Evolutionary conservation across 1,140 invertebrate species (phyloP), one percentile per base, ranked within the genome.

Genomic region (Stegodyphus dumicola): DNA sequence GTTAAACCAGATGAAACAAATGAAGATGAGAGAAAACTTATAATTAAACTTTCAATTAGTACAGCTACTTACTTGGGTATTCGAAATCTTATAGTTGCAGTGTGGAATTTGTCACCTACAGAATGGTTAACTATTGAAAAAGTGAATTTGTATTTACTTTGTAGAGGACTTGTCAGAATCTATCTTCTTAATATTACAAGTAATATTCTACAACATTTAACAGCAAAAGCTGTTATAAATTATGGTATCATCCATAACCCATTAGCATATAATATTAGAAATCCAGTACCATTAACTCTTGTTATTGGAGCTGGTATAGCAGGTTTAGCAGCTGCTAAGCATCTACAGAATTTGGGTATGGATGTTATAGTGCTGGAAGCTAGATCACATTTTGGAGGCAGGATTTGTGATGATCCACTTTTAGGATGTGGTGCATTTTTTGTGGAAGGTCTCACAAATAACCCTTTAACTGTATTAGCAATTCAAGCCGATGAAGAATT

Each of bases 231-330:
- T 6, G 86, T 90, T 51, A 91, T 92, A 67, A 92, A 92, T 87
- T 89, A 89, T 86, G 92, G 92, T 17, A 86, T 92, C 15, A 70
- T 92, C 33, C 66, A 87, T 5, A 79, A 89, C 9, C 90, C 90
- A 33, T 18, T n/a, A 5, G 10, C 17, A 6, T 56, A 80, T 54
- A 75, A 56, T 7, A 33, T 53, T 66, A 60, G 51, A 76, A 67
- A n/a, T 69, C 6, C 49, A 54, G 54, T 94, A 89, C 95, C 95
- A 2, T 96, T 95, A 92, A 91, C 92, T 53, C 81, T 92, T 33
- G 88, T 92, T 5, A 88, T 92, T 71, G 92, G 92, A 53, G 91
- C 90, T 49, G 92, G 92, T 53, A 88, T 89, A 18, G 89, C 90
- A 73, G 92, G 92, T 48, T 77, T 92, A 9, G 88, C 89, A 6